These are phyloP conservation scores for Harpalus rubripes DNA, from an alignment of 2,888 invertebrate genomes.

Conservation along the genomic window DNA sequence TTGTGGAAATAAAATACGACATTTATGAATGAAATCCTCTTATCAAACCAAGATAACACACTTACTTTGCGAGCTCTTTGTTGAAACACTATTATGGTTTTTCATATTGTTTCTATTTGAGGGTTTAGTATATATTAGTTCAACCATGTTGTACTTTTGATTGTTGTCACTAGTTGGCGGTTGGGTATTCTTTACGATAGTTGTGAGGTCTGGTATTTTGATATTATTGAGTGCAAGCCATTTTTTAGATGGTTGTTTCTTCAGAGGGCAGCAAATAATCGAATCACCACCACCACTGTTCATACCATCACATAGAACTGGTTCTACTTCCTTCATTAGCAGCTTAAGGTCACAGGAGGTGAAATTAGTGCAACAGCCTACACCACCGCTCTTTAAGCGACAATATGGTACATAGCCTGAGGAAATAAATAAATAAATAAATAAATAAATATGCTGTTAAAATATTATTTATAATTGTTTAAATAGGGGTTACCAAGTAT, in stretches of 20 bases:
- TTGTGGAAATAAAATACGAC: background rate
- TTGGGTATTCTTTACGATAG: background rate
- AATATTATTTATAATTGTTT: too few relatives aligned
- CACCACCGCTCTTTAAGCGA: background rate
- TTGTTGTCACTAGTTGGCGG: too few relatives aligned
- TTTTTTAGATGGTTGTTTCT: background rate
- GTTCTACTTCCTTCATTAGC: background rate
- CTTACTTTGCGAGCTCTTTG: constrained; percentile 14
- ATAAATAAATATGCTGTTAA: too few relatives aligned
- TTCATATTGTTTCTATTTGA: background rate
- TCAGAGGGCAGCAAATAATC: constrained; percentile 1
- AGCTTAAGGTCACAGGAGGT: background rate
- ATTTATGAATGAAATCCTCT: background rate
- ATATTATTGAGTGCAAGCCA: too few relatives aligned
- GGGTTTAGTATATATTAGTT: too few relatives aligned
- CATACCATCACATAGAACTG: constrained; percentile 1
- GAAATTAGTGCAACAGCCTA: background rate
- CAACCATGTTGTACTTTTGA: too few relatives aligned
- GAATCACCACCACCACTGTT: background rate
- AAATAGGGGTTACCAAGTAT: too few relatives aligned
- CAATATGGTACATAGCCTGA: background rate
- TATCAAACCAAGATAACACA: background rate
- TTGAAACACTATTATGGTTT: background rate
- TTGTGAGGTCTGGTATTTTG: too few relatives aligned
- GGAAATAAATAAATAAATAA: too few relatives aligned